Conservation (phyloP, 2,113 vertebrate species). For the Argyrosomus japonicus region DNA sequence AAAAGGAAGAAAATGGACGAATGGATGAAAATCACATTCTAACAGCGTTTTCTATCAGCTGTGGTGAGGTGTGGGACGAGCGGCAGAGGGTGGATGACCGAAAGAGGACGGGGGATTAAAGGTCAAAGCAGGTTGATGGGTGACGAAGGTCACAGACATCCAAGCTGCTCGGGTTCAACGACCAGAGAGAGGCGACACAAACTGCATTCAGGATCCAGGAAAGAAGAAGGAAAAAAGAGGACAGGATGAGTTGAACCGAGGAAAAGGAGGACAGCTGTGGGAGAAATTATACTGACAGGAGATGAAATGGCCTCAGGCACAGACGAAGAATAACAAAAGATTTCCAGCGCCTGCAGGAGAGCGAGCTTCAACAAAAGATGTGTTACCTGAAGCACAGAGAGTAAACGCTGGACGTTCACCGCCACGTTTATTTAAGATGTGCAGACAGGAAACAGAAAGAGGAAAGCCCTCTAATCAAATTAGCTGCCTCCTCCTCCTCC, state of each 20-base stretch:
- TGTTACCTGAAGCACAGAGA: neutral
- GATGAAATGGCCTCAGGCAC: neutral
- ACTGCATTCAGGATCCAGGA: neutral
- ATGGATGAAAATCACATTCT: neutral
- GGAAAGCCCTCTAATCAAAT: conserved; percentile 28
- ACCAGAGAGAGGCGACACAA: neutral
- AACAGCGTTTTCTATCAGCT: neutral
- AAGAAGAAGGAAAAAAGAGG: neutral
- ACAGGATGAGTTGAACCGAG: neutral
- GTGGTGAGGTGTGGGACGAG: neutral
- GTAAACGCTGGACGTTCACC: neutral
- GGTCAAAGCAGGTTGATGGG: neutral
- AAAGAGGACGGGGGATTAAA: neutral
- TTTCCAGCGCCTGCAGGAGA: neutral
- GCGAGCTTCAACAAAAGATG: neutral
- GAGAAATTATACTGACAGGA: neutral
- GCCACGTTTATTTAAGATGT: neutral
- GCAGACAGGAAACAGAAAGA: conserved; percentile 8
- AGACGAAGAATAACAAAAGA: conserved; percentile 10
- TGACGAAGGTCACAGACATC: conserved; percentile 16
- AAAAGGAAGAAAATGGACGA: too few species aligned
- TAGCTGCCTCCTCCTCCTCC: conserved; percentile 55
- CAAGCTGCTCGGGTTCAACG: conserved; percentile 5
- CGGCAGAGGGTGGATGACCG: neutral
- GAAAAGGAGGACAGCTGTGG: neutral